Evolutionary conservation across 2,888 invertebrate genomes (phyloP).

Genomic region (Onchidella celtica): DNA sequence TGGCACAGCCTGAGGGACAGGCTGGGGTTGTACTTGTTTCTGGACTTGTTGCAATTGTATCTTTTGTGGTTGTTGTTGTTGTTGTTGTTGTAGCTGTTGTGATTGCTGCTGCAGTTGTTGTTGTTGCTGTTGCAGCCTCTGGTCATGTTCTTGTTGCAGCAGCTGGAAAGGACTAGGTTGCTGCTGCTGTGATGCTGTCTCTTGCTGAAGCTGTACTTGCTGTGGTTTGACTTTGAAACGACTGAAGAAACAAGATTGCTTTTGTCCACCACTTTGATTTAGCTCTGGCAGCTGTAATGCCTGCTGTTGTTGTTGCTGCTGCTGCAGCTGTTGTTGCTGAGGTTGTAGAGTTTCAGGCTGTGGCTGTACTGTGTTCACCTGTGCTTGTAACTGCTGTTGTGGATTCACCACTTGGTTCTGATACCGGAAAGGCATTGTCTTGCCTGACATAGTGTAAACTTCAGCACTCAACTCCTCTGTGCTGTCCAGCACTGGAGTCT

Average conservation of each 20-base stretch:
- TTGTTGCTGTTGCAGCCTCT: slow-evolving; percentile 17
- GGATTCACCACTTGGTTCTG: slow-evolving; percentile 25
- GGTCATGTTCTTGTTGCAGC: slow-evolving; percentile 16
- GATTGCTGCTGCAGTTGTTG: slow-evolving; percentile 17
- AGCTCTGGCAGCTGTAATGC: no score
- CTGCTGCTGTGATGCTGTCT: background rate
- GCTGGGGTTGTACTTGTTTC: background rate
- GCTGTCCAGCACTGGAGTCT: slow-evolving; percentile 8
- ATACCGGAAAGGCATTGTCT: slow-evolving; percentile 21
- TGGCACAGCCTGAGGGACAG: background rate
- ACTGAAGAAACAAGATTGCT: no score
- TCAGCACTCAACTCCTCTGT: background rate
- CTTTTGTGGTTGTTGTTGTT: slow-evolving; percentile 29
- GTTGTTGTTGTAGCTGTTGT: slow-evolving; percentile 26
- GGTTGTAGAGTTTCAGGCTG: slow-evolving; percentile 44
- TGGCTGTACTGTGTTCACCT: slow-evolving; percentile 35
- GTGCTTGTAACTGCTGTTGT: slow-evolving; percentile 36
- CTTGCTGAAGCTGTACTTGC: slow-evolving; percentile 29
- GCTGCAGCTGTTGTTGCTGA: slow-evolving; percentile 28
- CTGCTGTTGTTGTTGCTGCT: slow-evolving; percentile 7
- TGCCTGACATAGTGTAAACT: background rate
- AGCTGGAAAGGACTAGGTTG: background rate
- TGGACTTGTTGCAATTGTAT: slow-evolving; percentile 7
- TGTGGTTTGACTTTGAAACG: no score
- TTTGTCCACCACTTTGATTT: no score